Percentiles rank a stretch among this genome's conserved stretches.
These are phyloP conservation scores for Tichodroma muraria DNA, from an alignment of 2,113 vertebrate genomes.

Conservation along the genomic window DNA sequence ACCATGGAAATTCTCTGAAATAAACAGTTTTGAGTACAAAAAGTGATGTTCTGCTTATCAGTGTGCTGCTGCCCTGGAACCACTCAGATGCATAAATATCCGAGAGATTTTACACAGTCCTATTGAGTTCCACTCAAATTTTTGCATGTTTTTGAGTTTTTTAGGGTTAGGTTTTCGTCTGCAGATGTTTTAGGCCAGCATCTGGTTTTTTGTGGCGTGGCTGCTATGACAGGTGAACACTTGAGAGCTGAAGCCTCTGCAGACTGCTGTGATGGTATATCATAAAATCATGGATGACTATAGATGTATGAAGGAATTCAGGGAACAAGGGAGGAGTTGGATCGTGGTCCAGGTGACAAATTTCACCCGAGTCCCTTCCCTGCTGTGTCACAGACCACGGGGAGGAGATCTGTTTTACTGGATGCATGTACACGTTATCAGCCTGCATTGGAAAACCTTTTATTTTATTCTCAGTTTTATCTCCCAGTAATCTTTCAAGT, in stretches of 20 bases:
- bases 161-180: neutral
- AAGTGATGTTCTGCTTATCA: neutral
- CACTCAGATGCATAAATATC: neutral
- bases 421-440: rapidly evolving
- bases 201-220: neutral
- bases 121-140: neutral
- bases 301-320: neutral
- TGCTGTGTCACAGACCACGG: neutral
- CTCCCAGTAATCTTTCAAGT: neutral
- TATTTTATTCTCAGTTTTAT: neutral
- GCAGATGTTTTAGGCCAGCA: neutral
- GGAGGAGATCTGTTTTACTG: neutral
- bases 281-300: neutral
- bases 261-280: neutral
- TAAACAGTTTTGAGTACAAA: neutral
- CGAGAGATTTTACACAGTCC: neutral
- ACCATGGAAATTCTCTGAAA: neutral
- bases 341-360: neutral
- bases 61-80: neutral
- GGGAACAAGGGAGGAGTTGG: neutral
- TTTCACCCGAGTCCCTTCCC: neutral
- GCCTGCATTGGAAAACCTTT: neutral
- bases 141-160: neutral
- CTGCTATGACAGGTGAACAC: neutral
- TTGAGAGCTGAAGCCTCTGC: neutral